Percentiles rank a stretch among this genome's conserved stretches.
Conservation (phyloP, 2,888 invertebrate genomes). For the Alcis repandata region DNA sequence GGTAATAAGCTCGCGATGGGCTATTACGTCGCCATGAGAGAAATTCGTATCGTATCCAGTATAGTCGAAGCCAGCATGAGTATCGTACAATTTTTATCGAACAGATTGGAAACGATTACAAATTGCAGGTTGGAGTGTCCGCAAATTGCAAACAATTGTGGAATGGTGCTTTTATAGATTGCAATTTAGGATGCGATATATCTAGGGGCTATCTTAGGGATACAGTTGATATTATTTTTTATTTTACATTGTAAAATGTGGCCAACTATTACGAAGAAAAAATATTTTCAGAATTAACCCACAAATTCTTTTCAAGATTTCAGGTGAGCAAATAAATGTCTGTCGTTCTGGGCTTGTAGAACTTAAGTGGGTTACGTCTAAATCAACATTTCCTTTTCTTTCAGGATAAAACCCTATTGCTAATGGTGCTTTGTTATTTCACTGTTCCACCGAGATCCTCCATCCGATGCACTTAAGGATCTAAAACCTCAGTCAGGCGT, state of each 20-base stretch:
- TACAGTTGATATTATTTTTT: no score
- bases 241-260: no score
- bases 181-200: conserved; percentile 22
- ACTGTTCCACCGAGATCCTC: conserved; percentile 41
- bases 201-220: no score
- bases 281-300: not conserved
- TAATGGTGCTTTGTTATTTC: conserved; percentile 77
- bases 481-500: conserved; percentile 29
- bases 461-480: conserved; percentile 19
- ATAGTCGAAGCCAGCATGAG: conserved; percentile 65
- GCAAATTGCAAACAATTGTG: conserved; percentile 76
- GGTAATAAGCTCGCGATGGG: conserved; percentile 84
- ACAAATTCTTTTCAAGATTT: conserved; percentile 3
- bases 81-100: conserved; percentile 72
- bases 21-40: conserved; percentile 78
- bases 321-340: conserved; percentile 21
- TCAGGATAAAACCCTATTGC: conserved; percentile 63
- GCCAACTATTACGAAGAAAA: no score
- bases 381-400: conserved; percentile 71
- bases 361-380: conserved; percentile 60
- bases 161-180: conserved; percentile 41
- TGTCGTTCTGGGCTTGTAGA: conserved; percentile 37
- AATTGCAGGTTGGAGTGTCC: conserved; percentile 64
- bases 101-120: conserved; percentile 77
- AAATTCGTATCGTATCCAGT: conserved; percentile 76